Base-by-base conservation (phyloP, 1,140 invertebrate genomes). In the Eumeta japonica region DNA sequence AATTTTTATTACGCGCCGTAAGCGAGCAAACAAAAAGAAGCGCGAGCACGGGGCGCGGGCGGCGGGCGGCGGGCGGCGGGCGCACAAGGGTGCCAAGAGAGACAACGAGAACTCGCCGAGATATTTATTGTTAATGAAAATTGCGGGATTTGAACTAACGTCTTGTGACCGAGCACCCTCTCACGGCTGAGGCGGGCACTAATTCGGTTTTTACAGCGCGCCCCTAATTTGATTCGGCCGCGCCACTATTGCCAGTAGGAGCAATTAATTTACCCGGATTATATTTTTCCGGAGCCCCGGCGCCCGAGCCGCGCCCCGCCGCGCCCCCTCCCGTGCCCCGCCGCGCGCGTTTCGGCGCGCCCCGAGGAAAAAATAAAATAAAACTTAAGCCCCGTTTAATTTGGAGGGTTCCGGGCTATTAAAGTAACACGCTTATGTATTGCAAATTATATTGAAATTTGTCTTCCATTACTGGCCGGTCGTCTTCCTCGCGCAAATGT, bases 61-160 rank as follows among this genome's bases (percentile, higher is more conserved):
- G n/a, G n/a, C n/a, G n/a, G n/a, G n/a, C n/a, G n/a, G n/a, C n/a
- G n/a, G n/a, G n/a, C n/a, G n/a, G n/a, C n/a, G n/a, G 62, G 59
- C 62, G 64, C 68, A 74, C 70, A 71, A 74, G 66, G 65, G 70
- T 74, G 70, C 71, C 71, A 74, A 74, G 71, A 74, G 70, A 71
- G 71, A 74, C 70, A 71, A 74, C 71, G 70, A 71, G 70, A 64
- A 74, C 67, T 68, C 62, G 48, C 53, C 60, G 63, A 66, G 64
- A 75, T 76, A 76, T 77, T 77, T 76, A 77, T 76, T 76, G 73
- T 76, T 75, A 77, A 76, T 76, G 72, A 75, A 76, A 75, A 75
- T 72, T 68, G 72, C 62, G 58, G 75, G 70, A 75, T 76, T 76
- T 77, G 59, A 77, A 74, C 71, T 72, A 76, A 74, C 72, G 73